phyloP scores from a whole-genome alignment of 2,113 vertebrate species.

The Corythoichthys intestinalis region DNA sequence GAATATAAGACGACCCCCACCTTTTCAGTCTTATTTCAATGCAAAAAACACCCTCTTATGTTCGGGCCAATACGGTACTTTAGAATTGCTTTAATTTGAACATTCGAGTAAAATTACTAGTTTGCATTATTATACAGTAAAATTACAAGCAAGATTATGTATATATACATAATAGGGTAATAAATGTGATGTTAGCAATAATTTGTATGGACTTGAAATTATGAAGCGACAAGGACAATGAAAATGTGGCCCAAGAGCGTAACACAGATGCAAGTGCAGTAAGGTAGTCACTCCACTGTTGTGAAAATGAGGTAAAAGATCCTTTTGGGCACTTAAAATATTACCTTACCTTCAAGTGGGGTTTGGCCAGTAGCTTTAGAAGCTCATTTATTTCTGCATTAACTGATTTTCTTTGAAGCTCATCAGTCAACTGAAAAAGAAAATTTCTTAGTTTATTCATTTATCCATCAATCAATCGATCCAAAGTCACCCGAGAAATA shows the following conservation, averaged over 20 bases:
- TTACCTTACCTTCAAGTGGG: constrained; percentile 2
- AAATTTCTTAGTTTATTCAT: neutral
- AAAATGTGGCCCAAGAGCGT: no score
- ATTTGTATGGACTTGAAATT: no score
- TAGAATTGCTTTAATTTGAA: neutral
- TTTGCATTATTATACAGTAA: neutral
- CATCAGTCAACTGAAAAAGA: neutral
- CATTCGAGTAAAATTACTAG: neutral
- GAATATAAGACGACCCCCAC: no score
- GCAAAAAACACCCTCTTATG: no score
- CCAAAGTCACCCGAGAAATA: neutral
- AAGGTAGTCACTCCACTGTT: no score
- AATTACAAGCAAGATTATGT: neutral
- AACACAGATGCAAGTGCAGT: no score
- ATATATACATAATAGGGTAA: no score
- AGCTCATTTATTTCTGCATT: neutral
- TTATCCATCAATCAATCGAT: neutral
- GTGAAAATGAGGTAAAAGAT: neutral
- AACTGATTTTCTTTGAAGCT: neutral
- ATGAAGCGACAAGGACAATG: no score
- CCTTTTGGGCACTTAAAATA: neutral
- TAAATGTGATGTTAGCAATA: no score
- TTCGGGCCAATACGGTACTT: no score
- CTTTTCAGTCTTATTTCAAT: no score
- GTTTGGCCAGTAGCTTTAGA: neutral